phyloP scores from a whole-genome alignment of 1,140 invertebrate genomes.

The Bombyx mandarina region DNA sequence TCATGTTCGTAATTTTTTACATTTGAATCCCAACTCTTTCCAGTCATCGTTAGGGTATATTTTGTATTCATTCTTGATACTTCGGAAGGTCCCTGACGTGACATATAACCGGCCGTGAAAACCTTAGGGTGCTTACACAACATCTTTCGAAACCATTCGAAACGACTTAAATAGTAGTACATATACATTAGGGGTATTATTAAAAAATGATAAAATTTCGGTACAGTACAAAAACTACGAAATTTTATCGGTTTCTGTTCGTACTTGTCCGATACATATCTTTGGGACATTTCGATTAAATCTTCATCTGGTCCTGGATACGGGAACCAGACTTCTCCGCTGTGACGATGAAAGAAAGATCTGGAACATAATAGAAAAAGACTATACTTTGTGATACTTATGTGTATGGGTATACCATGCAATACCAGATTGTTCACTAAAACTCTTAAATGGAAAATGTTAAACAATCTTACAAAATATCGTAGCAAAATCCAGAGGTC shows the following conservation, averaged over 20 bases:
- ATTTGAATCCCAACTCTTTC: conserved; percentile 81
- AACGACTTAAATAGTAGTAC: conserved; percentile 78
- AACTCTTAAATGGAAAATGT: no score
- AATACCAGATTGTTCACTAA: no score
- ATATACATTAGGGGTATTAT: conserved; percentile 73
- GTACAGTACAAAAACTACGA: conserved; percentile 72
- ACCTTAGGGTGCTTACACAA: conserved; percentile 78
- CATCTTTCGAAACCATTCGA: conserved; percentile 56
- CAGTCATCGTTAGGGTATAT: conserved; percentile 80
- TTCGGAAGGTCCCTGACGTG: conserved; percentile 77
- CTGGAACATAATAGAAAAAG: conserved; percentile 43
- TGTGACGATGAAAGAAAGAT: conserved; percentile 73
- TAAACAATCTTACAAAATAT: no score
- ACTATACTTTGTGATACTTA: background rate
- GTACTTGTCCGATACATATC: conserved; percentile 78
- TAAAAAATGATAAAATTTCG: conserved; percentile 60
- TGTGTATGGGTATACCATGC: no score
- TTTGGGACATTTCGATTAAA: conserved; percentile 82
- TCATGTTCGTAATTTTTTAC: conserved; percentile 61
- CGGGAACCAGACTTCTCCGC: conserved; percentile 78
- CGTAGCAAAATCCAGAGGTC: no score
- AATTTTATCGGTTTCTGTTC: conserved; percentile 79
- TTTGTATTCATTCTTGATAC: conserved; percentile 73
- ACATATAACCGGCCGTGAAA: conserved; percentile 80
- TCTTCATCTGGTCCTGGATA: conserved; percentile 87